Evolutionary conservation across 2,113 vertebrate genomes (phyloP).

Genomic region (Macrotus californicus): DNA sequence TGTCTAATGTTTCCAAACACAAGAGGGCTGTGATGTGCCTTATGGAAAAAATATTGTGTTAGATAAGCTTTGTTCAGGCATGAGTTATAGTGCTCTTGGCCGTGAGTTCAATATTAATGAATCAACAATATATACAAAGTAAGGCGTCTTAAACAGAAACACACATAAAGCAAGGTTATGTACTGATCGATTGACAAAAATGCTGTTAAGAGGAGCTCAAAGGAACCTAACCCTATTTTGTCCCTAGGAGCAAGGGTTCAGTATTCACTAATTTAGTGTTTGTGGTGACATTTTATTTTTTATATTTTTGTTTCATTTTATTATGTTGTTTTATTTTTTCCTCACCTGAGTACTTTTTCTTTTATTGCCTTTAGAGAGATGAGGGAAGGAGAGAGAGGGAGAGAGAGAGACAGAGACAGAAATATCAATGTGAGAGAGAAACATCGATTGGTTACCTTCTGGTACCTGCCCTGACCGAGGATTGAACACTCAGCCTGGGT

Average conservation of each 20-base stretch:
- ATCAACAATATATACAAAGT: neutral
- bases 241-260: neutral
- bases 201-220: neutral
- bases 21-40: neutral
- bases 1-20: neutral
- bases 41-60: neutral
- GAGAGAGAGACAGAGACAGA: too few relatives aligned
- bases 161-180: constrained; percentile 9
- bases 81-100: neutral
- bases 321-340: too few relatives aligned
- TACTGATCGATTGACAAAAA: neutral
- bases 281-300: neutral
- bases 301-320: too few relatives aligned
- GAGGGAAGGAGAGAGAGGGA: too few relatives aligned
- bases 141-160: constrained; percentile 1
- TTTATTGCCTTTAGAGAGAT: too few relatives aligned
- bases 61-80: neutral
- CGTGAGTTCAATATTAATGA: neutral
- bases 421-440: too few relatives aligned
- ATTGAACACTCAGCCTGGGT: too few relatives aligned
- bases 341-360: too few relatives aligned
- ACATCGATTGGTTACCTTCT: too few relatives aligned
- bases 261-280: neutral
- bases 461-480: too few relatives aligned
- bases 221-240: neutral